Evolutionary conservation across 2,113 vertebrate genomes (phyloP).

Genomic region (Phalacrocorax pelagicus): DNA sequence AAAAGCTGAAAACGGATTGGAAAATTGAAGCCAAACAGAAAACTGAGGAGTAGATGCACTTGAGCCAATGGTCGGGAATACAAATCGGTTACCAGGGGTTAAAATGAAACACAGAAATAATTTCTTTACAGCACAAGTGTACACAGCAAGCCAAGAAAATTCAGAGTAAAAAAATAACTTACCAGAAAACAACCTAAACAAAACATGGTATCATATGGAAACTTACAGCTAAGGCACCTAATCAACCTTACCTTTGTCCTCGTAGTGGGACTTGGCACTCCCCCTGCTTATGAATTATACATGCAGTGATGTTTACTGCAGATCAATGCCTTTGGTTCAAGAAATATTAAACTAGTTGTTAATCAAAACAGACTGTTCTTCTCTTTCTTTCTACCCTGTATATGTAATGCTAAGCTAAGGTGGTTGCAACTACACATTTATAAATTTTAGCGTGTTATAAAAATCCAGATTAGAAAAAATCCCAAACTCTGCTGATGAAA

Average conservation of each 20-base stretch:
- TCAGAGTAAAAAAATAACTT: background rate
- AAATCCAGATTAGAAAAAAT: background rate
- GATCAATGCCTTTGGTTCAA: background rate
- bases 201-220: background rate
- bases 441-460: background rate
- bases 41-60: background rate
- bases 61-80: background rate
- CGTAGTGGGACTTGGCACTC: background rate
- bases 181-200: background rate
- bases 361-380: background rate
- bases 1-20: background rate
- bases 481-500: background rate
- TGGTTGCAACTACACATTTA: background rate
- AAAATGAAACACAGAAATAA: background rate
- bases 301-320: background rate
- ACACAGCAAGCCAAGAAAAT: background rate
- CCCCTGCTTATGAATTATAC: conserved; percentile 42
- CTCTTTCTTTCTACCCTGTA: background rate
- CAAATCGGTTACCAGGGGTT: background rate
- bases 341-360: background rate
- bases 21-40: background rate
- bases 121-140: background rate
- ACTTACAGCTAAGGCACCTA: background rate
- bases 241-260: conserved; percentile 14
- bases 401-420: background rate